Evolutionary conservation across 2,888 invertebrate genomes (phyloP), one percentile per base, ranked within the genome.

Genomic region (Hedychridium roseum): DNA sequence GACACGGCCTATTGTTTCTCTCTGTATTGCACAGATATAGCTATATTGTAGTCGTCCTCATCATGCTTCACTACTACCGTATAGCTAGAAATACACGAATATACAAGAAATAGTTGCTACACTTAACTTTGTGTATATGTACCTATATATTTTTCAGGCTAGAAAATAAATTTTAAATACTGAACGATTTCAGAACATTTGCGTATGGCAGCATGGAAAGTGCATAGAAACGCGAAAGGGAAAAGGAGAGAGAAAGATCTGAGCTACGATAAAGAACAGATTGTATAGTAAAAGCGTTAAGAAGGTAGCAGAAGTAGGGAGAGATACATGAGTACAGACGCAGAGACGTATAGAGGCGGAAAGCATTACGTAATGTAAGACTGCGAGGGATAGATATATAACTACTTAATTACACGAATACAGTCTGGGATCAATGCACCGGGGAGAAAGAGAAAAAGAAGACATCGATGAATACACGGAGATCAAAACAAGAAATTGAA

Each of bases 331-430:
- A n/a, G n/a, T n/a, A n/a, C n/a, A n/a, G n/a, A n/a, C n/a, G n/a
- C n/a, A n/a, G n/a, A n/a, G n/a, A 11, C 12, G 27, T 12, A 27
- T 27, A 27, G 12, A 11, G 27, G 27, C 27, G 12, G 3, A 9
- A 21, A 11, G 42, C 38, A 46, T 63, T 66, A 63, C 56, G 56
- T 63, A 66, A 63, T 41, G 49, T 16, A 14, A 49, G 43, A 32
- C 46, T 57, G 52, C 51, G 37, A 57, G 50, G 51, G 62, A 62
- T 62, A 63, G 66, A 64, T 66, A n/a, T n/a, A 64, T 62, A 67
- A 70, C 70, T 60, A 70, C 66, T 70, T 70, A 70, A 70, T 70
- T 70, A 64, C 66, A 54, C 51, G 61, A 56, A 54, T 56, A 43
- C 55, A 48, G 53, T 53, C 50, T 44, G 64, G 54, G 67, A 70